Conservation (phyloP, 2,113 vertebrate species). For the western clawed frog (Xenopus tropicalis) region UCB_Xtro_10.0 CM004451.2:78368001-78368500, state of each 20-base stretch:
- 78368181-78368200: no score
- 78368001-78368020: no score
- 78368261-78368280: not conserved
- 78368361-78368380: slow-evolving; percentile 61
- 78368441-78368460: slow-evolving; percentile 62
- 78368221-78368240: no score
- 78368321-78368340: not conserved
- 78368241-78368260: not conserved
- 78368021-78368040: no score
- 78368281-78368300: not conserved
- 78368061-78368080: no score
- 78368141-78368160: no score
- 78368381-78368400: slow-evolving; percentile 56
- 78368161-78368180: no score
- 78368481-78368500: slow-evolving; percentile 70
- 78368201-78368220: no score
- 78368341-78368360: slow-evolving; percentile 49
- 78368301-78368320: not conserved
- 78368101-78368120: no score
- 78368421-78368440: slow-evolving; percentile 66
- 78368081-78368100: no score
- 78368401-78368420: slow-evolving; percentile 61
- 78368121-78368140: no score
- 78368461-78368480: slow-evolving; percentile 62
- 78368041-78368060: no score